These are phyloP conservation scores for Apus apus DNA, from an alignment of 2,113 vertebrate genomes.

Conservation along the genomic window DNA sequence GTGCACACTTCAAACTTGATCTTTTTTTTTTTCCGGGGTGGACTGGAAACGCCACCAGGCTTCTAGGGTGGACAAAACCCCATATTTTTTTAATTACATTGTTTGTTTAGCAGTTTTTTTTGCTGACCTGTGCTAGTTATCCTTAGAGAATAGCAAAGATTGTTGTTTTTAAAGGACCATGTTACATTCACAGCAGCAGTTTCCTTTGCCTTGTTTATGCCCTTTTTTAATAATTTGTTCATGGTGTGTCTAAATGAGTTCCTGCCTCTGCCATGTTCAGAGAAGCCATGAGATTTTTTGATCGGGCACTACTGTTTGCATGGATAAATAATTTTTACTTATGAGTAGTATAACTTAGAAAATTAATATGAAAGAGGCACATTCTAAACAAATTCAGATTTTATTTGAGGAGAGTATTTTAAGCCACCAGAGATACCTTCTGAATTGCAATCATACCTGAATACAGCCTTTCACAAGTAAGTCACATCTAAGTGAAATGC, in stretches of 20 bases:
- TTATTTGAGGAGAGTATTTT: background rate
- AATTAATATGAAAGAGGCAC: background rate
- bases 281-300: background rate
- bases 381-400: background rate
- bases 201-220: background rate
- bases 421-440: background rate
- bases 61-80: accelerated
- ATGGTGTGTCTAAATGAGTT: background rate
- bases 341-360: background rate
- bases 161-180: background rate
- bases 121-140: background rate
- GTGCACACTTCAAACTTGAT: background rate
- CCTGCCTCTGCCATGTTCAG: background rate
- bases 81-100: background rate
- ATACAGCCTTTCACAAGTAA: background rate
- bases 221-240: background rate
- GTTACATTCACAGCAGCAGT: background rate
- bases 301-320: background rate
- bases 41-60: too few relatives aligned
- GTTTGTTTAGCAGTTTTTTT: background rate
- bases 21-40: background rate
- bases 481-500: background rate
- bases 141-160: background rate
- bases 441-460: background rate
- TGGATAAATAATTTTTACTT: background rate